These are phyloP conservation scores for Selenia dentaria DNA, from an alignment of 2,888 invertebrate species.

Conservation along the genomic window DNA sequence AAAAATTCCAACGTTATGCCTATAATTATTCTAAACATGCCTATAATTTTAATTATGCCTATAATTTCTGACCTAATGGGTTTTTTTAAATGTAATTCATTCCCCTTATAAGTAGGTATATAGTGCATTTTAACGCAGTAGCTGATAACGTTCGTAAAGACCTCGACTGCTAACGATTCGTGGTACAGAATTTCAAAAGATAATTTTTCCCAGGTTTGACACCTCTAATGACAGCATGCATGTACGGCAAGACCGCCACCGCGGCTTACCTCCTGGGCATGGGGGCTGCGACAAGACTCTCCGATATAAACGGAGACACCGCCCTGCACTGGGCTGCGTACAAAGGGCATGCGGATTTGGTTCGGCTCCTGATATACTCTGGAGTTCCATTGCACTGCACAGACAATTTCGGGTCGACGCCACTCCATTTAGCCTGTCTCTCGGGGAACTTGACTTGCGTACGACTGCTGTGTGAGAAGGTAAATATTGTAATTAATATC, in stretches of 20 bases:
- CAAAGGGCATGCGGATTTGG: slow-evolving; percentile 95
- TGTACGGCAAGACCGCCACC: slow-evolving; percentile 96
- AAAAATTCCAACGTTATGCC: too few species aligned
- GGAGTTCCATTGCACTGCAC: slow-evolving; percentile 95
- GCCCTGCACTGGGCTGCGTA: slow-evolving; percentile 98
- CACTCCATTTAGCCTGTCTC: slow-evolving; percentile 94
- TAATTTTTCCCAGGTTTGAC: slow-evolving; percentile 91
- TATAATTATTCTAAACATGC: too few species aligned
- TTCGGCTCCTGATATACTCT: slow-evolving; percentile 94
- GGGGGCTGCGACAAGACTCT: slow-evolving; percentile 93
- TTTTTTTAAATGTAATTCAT: too few species aligned
- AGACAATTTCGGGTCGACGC: slow-evolving; percentile 96
- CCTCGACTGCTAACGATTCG: too few species aligned
- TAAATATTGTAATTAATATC: too few species aligned
- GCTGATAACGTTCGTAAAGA: too few species aligned
- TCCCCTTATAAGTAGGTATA: too few species aligned
- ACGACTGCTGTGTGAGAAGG: slow-evolving; percentile 94
- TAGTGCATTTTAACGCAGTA: too few species aligned
- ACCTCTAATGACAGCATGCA: slow-evolving; percentile 95
- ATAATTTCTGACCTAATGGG: too few species aligned
- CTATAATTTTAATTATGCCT: too few species aligned
- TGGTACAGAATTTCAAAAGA: too few species aligned
- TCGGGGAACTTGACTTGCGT: slow-evolving; percentile 95
- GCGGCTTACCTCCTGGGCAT: slow-evolving; percentile 95
- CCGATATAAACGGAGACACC: slow-evolving; percentile 96